A percentile compares a stretch with the other conserved stretches of the same genome.
These are phyloP conservation scores for Phenganax marumi DNA, from an alignment of 92 coral and sea anemone genomes.

Conservation along the genomic window DNA sequence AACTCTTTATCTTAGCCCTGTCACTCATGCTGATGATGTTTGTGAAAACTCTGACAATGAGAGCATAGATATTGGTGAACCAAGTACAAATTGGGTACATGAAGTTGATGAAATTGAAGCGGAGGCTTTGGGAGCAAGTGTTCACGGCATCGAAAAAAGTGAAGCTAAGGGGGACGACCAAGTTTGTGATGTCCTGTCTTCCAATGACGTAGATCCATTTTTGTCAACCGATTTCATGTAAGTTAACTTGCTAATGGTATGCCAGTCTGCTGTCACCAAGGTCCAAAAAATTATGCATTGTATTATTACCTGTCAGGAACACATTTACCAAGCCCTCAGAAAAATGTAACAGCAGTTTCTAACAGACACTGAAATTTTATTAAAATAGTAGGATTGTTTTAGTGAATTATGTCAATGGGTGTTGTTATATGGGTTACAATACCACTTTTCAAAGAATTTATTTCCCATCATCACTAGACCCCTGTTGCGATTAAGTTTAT, in stretches of 20 bases:
- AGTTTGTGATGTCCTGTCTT: background rate
- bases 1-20: slow-evolving; percentile 56
- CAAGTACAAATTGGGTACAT: too few species aligned
- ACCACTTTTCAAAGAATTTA: too few species aligned
- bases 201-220: background rate
- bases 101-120: background rate
- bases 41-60: background rate
- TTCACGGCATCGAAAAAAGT: background rate
- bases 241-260: background rate
- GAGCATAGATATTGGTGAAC: background rate
- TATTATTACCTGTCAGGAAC: too few species aligned
- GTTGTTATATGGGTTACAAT: too few species aligned
- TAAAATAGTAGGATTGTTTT: too few species aligned
- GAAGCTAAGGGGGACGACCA: background rate
- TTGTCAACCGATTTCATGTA: slow-evolving; percentile 33
- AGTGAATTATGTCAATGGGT: too few species aligned
- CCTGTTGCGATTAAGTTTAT: too few species aligned
- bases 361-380: too few species aligned
- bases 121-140: background rate
- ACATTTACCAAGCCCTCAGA: too few species aligned
- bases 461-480: too few species aligned
- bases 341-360: too few species aligned
- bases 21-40: slow-evolving; percentile 12
- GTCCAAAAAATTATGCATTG: background rate
- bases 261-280: background rate